A percentile compares a stretch with the other conserved stretches of the same genome.
phyloP scores from a whole-genome alignment of 2,888 invertebrate species.

The Oasisia sp. region DNA sequence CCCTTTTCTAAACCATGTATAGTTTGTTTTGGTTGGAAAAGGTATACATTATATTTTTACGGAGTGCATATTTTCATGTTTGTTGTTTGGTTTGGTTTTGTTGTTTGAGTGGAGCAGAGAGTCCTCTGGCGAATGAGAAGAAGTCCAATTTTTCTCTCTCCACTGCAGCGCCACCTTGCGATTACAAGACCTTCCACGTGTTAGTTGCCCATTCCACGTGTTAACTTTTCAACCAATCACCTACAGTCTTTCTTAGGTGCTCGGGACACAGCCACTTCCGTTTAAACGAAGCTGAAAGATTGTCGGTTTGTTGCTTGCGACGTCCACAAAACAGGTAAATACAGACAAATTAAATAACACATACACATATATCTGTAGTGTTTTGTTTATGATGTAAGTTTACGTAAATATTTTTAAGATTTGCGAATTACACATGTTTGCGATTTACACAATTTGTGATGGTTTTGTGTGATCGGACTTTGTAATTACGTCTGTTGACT shows the following conservation, averaged over 20 bases:
- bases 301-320: background rate
- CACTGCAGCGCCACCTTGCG: background rate
- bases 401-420: background rate
- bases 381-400: background rate
- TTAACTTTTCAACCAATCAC: background rate
- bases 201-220: background rate
- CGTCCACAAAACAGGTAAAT: constrained; percentile 5
- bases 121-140: background rate
- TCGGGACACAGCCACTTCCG: background rate
- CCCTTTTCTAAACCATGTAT: too few species aligned
- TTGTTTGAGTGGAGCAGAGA: background rate
- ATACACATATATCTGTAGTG: background rate
- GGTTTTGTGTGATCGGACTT: background rate
- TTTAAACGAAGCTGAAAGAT: background rate
- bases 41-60: too few species aligned
- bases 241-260: background rate
- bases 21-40: too few species aligned
- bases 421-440: background rate
- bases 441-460: background rate
- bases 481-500: background rate
- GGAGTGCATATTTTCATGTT: too few species aligned
- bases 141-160: background rate
- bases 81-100: background rate
- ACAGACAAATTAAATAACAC: background rate
- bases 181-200: background rate